Conservation (phyloP, 1,140 invertebrate genomes). For the Drosophila tsacasi region DNA sequence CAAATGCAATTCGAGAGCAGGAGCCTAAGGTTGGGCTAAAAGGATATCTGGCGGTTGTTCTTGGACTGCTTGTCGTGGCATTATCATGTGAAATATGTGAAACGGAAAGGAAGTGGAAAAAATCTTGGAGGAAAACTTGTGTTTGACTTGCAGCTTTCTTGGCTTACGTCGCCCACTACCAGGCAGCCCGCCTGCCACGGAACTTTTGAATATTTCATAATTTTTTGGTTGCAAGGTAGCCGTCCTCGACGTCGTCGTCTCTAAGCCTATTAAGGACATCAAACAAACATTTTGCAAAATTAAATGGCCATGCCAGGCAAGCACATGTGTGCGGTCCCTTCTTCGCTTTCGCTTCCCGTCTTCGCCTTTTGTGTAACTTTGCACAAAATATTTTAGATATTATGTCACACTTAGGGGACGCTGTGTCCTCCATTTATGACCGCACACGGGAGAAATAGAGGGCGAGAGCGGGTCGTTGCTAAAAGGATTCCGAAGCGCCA, state of each 20-base stretch:
- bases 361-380: conserved; percentile 74
- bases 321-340: conserved; percentile 64
- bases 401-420: conserved; percentile 83
- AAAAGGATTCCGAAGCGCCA: conserved; percentile 45
- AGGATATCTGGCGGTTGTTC: conserved; percentile 42
- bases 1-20: conserved; percentile 66
- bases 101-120: conserved; percentile 23
- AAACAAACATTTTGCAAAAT: conserved; percentile 84
- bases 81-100: conserved; percentile 64
- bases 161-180: conserved; percentile 22
- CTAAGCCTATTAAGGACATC: conserved; percentile 84
- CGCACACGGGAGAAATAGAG: conserved; percentile 37
- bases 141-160: conserved; percentile 79
- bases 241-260: conserved; percentile 20
- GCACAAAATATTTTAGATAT: conserved; percentile 82
- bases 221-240: conserved; percentile 64
- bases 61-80: conserved; percentile 44
- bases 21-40: conserved; percentile 53
- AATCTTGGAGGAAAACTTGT: conserved; percentile 66
- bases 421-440: conserved; percentile 72
- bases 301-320: conserved; percentile 82
- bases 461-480: conserved; percentile 11
- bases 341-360: conserved; percentile 5
- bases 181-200: conserved; percentile 36
- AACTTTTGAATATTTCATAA: conserved; percentile 78